Conservation (phyloP, 2,888 invertebrate species). For the Quadroppia sp. region DNA sequence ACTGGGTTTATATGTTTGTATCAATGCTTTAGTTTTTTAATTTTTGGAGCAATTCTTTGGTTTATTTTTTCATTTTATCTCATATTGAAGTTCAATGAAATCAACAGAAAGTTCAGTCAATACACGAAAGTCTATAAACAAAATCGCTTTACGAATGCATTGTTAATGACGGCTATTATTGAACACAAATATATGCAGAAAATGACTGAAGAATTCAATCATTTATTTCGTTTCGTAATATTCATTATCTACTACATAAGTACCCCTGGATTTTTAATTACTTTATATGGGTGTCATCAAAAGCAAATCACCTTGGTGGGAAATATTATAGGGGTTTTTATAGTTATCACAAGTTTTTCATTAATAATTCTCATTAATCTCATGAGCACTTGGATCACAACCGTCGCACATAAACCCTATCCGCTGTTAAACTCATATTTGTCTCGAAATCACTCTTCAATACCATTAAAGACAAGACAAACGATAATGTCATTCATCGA, state of each 20-base stretch:
- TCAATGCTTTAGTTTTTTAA: not conserved
- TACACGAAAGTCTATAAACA: not conserved
- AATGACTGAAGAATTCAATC: not conserved
- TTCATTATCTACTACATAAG: not conserved
- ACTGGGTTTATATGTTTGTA: not conserved
- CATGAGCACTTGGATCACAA: not conserved
- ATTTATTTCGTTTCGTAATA: not conserved
- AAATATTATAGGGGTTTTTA: not conserved
- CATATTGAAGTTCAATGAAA: not conserved
- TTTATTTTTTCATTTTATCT: not conserved
- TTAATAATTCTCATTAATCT: not conserved
- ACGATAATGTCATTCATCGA: not conserved
- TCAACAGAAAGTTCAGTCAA: not conserved
- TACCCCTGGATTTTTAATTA: not conserved
- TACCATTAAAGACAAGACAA: not conserved
- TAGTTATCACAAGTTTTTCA: not conserved
- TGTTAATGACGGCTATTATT: not conserved
- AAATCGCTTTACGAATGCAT: not conserved
- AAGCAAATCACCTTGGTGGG: not conserved
- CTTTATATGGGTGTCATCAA: not conserved
- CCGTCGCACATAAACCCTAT: not conserved
- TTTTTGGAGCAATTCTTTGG: not conserved
- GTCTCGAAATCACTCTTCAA: not conserved
- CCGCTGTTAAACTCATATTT: not conserved
- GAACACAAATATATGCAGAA: not conserved